phyloP scores from a whole-genome alignment of 2,797 vertebrate genomes.

The Darevskia nairensis region DNA sequence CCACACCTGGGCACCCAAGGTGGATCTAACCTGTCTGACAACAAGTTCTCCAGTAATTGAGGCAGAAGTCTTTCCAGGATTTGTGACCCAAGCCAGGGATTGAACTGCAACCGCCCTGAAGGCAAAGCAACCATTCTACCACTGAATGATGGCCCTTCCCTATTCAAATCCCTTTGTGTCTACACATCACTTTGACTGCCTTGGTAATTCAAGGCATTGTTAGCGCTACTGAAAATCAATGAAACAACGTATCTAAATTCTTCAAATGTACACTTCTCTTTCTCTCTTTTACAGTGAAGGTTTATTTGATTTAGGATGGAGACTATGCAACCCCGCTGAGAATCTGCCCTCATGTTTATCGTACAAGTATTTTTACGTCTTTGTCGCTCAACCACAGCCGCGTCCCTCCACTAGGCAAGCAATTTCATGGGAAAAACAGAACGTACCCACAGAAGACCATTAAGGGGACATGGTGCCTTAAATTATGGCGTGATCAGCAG shows the following conservation, averaged over 20 bases:
- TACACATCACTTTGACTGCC: not conserved
- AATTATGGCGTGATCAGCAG: slow-evolving; percentile 55
- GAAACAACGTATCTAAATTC: not conserved
- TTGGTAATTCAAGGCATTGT: not conserved
- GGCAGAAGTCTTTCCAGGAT: not conserved
- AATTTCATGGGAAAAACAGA: slow-evolving; percentile 55
- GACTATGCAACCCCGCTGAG: not conserved
- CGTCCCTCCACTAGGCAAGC: slow-evolving; percentile 30
- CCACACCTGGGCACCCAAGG: too few relatives aligned
- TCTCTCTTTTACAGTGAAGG: not conserved
- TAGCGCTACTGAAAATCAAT: not conserved
- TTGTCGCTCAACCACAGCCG: slow-evolving; percentile 28
- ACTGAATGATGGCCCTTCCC: fast-evolving
- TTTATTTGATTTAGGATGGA: slow-evolving; percentile 21
- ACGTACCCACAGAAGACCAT: slow-evolving; percentile 42
- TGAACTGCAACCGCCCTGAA: not conserved
- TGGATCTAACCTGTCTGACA: not conserved
- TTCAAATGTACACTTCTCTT: not conserved
- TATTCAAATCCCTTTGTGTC: not conserved
- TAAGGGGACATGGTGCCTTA: slow-evolving; percentile 8
- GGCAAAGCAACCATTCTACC: not conserved
- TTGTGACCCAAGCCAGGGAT: not conserved
- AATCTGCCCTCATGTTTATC: slow-evolving; percentile 38
- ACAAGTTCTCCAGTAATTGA: not conserved
- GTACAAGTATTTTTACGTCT: slow-evolving; percentile 8